phyloP scores from a whole-genome alignment of 1,140 invertebrate genomes.

The Drosophila murphyi region DNA sequence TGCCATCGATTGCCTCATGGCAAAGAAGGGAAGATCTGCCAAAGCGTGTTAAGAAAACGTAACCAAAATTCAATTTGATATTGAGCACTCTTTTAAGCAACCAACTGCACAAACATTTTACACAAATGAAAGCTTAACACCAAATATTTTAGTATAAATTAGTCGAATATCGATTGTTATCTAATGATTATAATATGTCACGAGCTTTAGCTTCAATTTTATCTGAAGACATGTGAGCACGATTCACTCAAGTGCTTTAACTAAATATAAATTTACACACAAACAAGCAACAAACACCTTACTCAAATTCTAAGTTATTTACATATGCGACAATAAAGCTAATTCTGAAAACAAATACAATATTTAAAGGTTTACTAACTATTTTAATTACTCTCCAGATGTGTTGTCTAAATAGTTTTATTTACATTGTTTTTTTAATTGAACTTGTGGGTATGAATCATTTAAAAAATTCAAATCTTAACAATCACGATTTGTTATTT shows the following conservation, averaged over 20 bases:
- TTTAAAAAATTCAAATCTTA: constrained; percentile 45
- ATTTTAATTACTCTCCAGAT: neutral
- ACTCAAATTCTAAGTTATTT: constrained; percentile 23
- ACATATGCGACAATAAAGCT: constrained; percentile 42
- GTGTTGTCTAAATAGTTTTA: neutral
- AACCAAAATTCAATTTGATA: constrained; percentile 22
- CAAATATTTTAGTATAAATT: constrained; percentile 56
- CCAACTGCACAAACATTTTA: constrained; percentile 27
- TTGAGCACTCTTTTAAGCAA: constrained; percentile 49
- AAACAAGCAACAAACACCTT: neutral
- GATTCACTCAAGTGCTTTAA: constrained; percentile 43
- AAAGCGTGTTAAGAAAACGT: constrained; percentile 52
- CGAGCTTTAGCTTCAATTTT: constrained; percentile 34
- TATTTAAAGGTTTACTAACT: neutral
- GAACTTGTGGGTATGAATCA: constrained; percentile 10
- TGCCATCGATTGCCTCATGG: constrained; percentile 85
- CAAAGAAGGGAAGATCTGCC: constrained; percentile 59
- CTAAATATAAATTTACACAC: constrained; percentile 45
- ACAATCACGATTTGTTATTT: constrained; percentile 43
- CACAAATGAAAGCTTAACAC: constrained; percentile 59
- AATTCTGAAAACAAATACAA: constrained; percentile 20
- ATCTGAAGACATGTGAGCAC: neutral
- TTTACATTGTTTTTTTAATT: constrained; percentile 6
- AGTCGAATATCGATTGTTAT: constrained; percentile 30
- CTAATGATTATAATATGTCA: constrained; percentile 11